Conservation (phyloP, 2,797 vertebrate genomes). For the Stomatorhinus walkeri region DNA sequence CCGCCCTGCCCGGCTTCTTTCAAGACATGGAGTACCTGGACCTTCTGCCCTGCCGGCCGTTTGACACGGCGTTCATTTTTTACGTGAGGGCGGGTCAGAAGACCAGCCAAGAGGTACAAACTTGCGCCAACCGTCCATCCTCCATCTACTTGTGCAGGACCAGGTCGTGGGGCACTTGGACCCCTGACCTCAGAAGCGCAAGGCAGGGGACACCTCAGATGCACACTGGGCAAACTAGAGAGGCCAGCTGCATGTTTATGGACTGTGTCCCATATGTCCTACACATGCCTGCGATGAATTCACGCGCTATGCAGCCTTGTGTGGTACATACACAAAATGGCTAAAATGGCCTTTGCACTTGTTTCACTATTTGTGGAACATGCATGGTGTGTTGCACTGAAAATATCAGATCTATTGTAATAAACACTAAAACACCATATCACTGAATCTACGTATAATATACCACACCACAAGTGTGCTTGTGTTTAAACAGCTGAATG, state of each 20-base stretch:
- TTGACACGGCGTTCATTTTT: constrained; percentile 82
- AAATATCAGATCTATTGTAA: background rate
- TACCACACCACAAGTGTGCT: background rate
- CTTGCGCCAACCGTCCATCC: background rate
- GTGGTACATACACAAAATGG: background rate
- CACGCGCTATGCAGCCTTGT: background rate
- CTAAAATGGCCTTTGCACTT: background rate
- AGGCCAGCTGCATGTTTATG: background rate
- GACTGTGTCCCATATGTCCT: background rate
- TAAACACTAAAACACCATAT: background rate
- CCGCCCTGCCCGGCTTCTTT: constrained; percentile 76
- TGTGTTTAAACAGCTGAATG: background rate
- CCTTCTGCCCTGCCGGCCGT: constrained; percentile 74
- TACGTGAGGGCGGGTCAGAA: constrained; percentile 86
- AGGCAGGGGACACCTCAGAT: background rate
- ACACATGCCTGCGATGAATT: background rate
- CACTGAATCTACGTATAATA: background rate
- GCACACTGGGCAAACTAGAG: background rate
- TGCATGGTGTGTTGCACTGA: background rate
- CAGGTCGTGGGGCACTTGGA: background rate
- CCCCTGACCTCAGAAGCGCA: background rate
- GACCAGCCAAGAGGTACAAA: constrained; percentile 78
- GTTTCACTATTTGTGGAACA: background rate
- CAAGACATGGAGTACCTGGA: constrained; percentile 81
- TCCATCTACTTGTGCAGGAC: background rate